Evolutionary conservation across 2,113 vertebrate species (phyloP), one percentile per base, ranked within the genome.

Genomic region (Turnix velox): DNA sequence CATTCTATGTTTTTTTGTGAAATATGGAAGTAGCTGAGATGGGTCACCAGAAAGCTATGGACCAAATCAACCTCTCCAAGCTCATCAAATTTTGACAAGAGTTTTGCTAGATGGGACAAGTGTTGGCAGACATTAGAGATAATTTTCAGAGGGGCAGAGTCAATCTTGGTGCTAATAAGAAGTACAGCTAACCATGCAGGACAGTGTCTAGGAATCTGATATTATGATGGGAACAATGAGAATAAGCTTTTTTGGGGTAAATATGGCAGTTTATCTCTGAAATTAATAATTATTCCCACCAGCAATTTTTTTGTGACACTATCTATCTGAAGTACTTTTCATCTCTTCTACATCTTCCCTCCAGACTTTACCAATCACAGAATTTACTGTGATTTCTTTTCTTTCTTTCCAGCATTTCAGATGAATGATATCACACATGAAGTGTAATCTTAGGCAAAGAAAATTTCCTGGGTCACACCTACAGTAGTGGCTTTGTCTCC

Each of bases 361-460:
- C 24, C 28, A 37, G 67, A 54, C 16, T 79, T 78, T 20, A 37
- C 8, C 37, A 59, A 13, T 12, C 58, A 12, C 22, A 90, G 71
- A 58, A 33, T 69, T 45, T 48, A 43, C 43, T 82, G 0, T 18
- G n/a, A 28, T 79, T 52, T 23, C 18, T 92, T n/a, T 66, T 87
- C 46, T 76, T 88, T 79, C 75, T 69, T 94, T 91, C 51, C 46
- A 94, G 81, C 19, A 30, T 61, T 89, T 93, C 59, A 79, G 19
- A 54, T 76, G 27, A 93, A 75, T 80, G 57, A 66, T 69, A 69
- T 40, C 31, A 79, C 30, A 88, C 20, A 23, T 25, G 14, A 95
- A 57, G 8, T 65, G 49, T 54, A 89, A 88, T 10, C 27, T 27
- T 23, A 87, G 86, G 37, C 23, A 48, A 72, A 72, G 45, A 55